These are phyloP conservation scores for Ennomos fuscantarius DNA, from an alignment of 2,888 invertebrate genomes.

Conservation along the genomic window DNA sequence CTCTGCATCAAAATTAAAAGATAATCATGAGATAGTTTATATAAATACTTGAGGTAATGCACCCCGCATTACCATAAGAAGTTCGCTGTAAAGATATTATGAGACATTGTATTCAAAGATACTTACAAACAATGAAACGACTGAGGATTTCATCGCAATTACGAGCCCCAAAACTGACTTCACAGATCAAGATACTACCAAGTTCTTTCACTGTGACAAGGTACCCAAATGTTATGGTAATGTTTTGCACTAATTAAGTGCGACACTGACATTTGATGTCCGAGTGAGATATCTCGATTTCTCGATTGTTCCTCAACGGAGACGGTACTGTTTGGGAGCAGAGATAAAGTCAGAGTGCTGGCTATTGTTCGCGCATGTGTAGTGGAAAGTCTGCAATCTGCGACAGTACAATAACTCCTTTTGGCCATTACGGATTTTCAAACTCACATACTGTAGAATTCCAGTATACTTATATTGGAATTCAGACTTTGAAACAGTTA, in stretches of 20 bases:
- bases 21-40: slow-evolving; percentile 29
- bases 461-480: too few species aligned
- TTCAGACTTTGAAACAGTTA: too few species aligned
- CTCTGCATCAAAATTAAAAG: not conserved
- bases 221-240: slow-evolving; percentile 10
- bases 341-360: slow-evolving; percentile 38
- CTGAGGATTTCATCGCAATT: slow-evolving; percentile 7
- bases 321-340: slow-evolving; percentile 54
- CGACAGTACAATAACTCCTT: slow-evolving; percentile 39
- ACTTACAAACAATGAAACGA: slow-evolving; percentile 1
- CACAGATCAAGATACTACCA: not conserved
- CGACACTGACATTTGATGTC: slow-evolving; percentile 73
- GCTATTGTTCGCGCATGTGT: slow-evolving; percentile 52
- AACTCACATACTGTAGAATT: too few species aligned
- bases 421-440: not conserved
- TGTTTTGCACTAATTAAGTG: slow-evolving; percentile 57
- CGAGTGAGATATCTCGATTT: slow-evolving; percentile 68
- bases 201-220: slow-evolving; percentile 13
- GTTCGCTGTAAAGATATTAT: slow-evolving; percentile 10
- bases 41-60: slow-evolving; percentile 9
- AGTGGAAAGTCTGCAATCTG: slow-evolving; percentile 58
- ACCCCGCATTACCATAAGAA: slow-evolving; percentile 18
- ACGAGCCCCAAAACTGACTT: not conserved
- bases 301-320: slow-evolving; percentile 70
- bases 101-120: slow-evolving; percentile 21